Conservation (phyloP, 2,797 vertebrate species). For the Labroides dimidiatus region DNA sequence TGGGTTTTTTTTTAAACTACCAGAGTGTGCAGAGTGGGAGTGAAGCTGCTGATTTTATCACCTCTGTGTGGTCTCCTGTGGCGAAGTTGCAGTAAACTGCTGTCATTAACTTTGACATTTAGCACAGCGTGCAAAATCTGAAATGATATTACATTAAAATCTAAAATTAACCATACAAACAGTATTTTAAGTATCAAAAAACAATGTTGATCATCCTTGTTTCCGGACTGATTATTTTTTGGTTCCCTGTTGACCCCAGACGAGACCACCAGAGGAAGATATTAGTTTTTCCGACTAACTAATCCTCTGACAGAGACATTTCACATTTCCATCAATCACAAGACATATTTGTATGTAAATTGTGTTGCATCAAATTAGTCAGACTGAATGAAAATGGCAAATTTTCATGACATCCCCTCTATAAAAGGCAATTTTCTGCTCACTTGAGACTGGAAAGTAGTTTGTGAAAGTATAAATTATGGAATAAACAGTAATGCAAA, state of each 20-base stretch:
- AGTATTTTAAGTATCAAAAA: neutral
- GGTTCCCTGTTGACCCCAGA: slow-evolving; percentile 14
- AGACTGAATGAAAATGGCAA: slow-evolving; percentile 16
- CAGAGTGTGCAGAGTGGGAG: slow-evolving; percentile 23
- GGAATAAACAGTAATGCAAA: slow-evolving; percentile 41
- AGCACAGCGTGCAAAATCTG: neutral
- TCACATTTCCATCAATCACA: slow-evolving; percentile 23
- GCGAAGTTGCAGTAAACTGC: neutral
- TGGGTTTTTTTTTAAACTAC: slow-evolving; percentile 17
- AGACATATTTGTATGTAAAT: slow-evolving; percentile 43
- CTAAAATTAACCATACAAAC: neutral
- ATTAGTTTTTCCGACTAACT: slow-evolving; percentile 19
- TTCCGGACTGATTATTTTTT: neutral
- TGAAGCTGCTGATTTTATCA: slow-evolving; percentile 34
- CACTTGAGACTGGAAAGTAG: slow-evolving; percentile 43
- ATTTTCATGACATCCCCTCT: slow-evolving; percentile 28
- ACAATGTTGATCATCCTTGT: neutral
- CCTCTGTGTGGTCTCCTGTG: slow-evolving; percentile 8
- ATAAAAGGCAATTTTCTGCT: slow-evolving; percentile 40
- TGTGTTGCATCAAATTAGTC: slow-evolving; percentile 38
- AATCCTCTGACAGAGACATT: slow-evolving; percentile 41
- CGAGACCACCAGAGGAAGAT: neutral
- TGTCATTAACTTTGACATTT: slow-evolving; percentile 5
- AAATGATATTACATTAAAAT: neutral
- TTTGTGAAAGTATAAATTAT: slow-evolving; percentile 30